These are phyloP conservation scores for Anthopleura sola DNA, from an alignment of 64 coral and sea anemone species.

Conservation along the genomic window DNA sequence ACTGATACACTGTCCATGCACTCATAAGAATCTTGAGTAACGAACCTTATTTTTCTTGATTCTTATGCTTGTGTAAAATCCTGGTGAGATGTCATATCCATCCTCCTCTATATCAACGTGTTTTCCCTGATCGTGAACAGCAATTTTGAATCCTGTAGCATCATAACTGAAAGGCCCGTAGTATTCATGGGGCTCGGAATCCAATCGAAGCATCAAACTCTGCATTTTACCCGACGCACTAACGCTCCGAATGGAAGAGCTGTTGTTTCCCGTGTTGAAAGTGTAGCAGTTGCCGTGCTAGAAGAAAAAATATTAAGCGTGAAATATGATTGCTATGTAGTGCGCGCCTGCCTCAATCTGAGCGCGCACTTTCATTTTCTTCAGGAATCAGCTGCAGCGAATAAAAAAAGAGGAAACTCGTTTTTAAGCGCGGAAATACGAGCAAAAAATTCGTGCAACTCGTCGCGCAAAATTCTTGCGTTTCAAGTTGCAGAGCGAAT, in stretches of 20 bases:
- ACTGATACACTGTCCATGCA: too few species aligned
- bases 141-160: conserved; percentile 53
- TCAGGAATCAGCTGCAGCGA: too few species aligned
- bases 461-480: too few species aligned
- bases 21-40: too few species aligned
- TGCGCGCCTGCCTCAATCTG: too few species aligned
- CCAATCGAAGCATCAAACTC: conserved; percentile 15
- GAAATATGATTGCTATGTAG: background rate
- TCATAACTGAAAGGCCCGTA: conserved; percentile 61
- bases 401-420: too few species aligned
- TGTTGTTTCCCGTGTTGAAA: conserved; percentile 30
- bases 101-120: conserved; percentile 25
- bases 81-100: conserved; percentile 46
- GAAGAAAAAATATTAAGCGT: background rate
- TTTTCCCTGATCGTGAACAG: conserved; percentile 32
- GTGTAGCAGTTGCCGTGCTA: conserved; percentile 52
- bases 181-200: conserved; percentile 49
- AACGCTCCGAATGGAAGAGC: background rate
- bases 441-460: too few species aligned
- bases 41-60: conserved; percentile 44
- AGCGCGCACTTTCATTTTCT: too few species aligned
- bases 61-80: conserved; percentile 52
- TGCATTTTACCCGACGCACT: conserved; percentile 23
- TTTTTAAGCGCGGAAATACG: too few species aligned
- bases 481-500: too few species aligned